Base-by-base conservation (phyloP, 2,113 vertebrate genomes). In the Centropus bengalensis region DNA sequence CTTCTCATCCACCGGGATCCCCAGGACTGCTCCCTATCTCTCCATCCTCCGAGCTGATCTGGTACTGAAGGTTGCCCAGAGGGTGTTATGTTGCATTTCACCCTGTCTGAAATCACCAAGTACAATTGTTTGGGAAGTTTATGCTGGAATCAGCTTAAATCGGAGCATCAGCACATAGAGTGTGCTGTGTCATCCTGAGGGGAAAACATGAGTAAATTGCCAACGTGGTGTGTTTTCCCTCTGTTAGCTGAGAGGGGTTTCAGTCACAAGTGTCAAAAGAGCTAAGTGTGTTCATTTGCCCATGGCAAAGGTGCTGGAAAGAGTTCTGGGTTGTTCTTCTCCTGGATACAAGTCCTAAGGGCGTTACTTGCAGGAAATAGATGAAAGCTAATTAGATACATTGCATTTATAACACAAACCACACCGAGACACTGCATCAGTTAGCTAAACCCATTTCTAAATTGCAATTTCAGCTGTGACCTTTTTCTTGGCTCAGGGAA, bases 151-250 rank as follows among this genome's bases (percentile, higher is more conserved):
- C 36, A 36, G 36, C 36, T 36, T 36, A 36, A 45, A 9, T 14
- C 14, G 0, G 2, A 49, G 58, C 8, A 26, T 36, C 26, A 16
- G 63, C 20, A 1, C 24, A 60, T 20, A 10, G 7, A 8, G 6
- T 0, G 4, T 32, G 74, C 21, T 18, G 0, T 5, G 21, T 19
- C 30, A 10, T 16, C 21, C 32, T 11, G 44, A 27, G 54, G 21
- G 33, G 24, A 45, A 84, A 22, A 2, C 30, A 1, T 0, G 4
- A 44, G 38, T 36, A 4, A 33, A 14, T 86, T 20, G 33, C 8
- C 19, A 0, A 12, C 36, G 51, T 24, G 47, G 28, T 20, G 26
- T 33, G 0, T 38, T 82, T 74, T 32, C 23, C 38, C 36, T 4
- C 14, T 18, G 32, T 44, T 82, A 8, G 6, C 45, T 52, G 59